Conservation (phyloP, 2,797 vertebrate genomes). For the Galago senegalensis region DNA sequence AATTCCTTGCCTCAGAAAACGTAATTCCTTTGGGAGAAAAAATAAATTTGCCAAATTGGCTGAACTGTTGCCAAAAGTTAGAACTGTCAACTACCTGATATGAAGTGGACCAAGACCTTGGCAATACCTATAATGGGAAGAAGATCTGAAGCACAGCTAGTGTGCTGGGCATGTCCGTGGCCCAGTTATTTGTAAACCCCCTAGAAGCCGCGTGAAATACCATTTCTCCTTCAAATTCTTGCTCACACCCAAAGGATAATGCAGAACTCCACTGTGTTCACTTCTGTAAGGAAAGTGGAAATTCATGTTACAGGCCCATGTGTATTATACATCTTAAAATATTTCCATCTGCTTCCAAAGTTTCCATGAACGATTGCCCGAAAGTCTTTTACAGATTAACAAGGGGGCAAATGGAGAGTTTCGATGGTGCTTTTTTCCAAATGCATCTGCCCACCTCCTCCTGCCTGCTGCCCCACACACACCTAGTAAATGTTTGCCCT, state of each 20-base stretch:
- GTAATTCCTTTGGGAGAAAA: neutral
- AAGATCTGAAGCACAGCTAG: neutral
- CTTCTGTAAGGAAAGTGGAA: conserved; percentile 88
- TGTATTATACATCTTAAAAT: conserved; percentile 89
- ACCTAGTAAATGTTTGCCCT: conserved; percentile 82
- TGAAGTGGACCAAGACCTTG: neutral
- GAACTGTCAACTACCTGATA: neutral
- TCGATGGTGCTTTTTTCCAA: conserved; percentile 81
- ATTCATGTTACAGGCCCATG: conserved; percentile 87
- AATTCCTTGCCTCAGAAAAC: conserved; percentile 12
- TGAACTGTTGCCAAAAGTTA: neutral
- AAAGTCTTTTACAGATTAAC: conserved; percentile 88
- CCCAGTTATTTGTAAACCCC: neutral
- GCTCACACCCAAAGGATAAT: conserved; percentile 82
- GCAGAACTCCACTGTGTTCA: conserved; percentile 79
- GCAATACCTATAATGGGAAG: neutral
- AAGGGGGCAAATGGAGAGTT: conserved; percentile 87
- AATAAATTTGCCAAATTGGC: neutral
- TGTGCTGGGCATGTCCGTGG: neutral
- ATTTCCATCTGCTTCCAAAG: conserved; percentile 90
- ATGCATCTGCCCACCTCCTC: conserved; percentile 32
- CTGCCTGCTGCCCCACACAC: conserved; percentile 66
- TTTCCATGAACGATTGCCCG: conserved; percentile 89
- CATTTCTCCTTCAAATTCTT: conserved; percentile 81
- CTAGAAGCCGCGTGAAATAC: conserved; percentile 55